Percentiles rank a stretch among this genome's conserved stretches.
These are phyloP conservation scores for Pangasius sanitwongsei DNA, from an alignment of 2,797 vertebrate genomes.

Conservation along the genomic window DNA sequence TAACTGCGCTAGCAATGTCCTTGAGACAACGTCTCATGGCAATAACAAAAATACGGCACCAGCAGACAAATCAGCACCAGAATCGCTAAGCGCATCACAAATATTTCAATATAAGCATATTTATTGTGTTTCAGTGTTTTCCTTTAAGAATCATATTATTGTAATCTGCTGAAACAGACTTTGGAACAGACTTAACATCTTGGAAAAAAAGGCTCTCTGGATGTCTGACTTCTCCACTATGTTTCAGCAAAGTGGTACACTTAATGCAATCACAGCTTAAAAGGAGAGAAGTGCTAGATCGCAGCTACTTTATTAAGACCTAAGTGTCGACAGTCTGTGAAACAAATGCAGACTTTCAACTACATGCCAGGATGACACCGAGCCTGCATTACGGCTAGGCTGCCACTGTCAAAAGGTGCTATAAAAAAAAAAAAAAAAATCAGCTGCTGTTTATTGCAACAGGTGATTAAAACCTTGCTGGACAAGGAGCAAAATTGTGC, in stretches of 20 bases:
- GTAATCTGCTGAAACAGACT: not conserved
- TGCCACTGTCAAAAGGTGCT: conserved; percentile 9
- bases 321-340: not conserved
- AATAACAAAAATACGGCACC: not conserved
- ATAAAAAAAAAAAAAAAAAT: not conserved
- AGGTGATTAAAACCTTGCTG: not conserved
- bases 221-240: not conserved
- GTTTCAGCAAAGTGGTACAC: conserved; percentile 28
- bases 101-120: not conserved
- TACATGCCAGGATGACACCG: not conserved
- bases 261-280: conserved; percentile 1
- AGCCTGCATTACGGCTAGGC: not conserved
- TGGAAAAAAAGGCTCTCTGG: not conserved
- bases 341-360: not conserved
- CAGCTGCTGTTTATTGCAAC: conserved; percentile 11
- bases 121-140: not conserved
- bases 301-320: conserved; percentile 25
- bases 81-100: not conserved
- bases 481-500: not conserved
- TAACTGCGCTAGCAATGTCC: not conserved
- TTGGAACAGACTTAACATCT: conserved; percentile 7
- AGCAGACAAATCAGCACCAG: not conserved
- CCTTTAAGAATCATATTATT: not conserved
- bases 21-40: not conserved
- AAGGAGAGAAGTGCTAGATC: conserved; percentile 1